Conservation (phyloP, 2,113 vertebrate species). For the Phocoena sinus region DNA sequence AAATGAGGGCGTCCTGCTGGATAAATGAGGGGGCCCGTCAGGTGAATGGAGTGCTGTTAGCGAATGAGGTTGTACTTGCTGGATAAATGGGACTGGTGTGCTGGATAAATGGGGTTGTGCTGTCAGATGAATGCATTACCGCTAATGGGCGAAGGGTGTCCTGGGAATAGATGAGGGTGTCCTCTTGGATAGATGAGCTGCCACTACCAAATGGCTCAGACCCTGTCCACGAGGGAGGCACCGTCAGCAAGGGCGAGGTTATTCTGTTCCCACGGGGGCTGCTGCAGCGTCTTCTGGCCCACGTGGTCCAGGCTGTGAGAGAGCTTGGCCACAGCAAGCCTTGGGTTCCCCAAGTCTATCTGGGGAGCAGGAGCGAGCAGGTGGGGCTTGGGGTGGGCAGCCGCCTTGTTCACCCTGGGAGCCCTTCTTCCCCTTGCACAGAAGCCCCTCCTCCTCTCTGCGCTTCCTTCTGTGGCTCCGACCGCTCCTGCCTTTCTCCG, state of each 20-base stretch:
- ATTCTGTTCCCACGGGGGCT: neutral
- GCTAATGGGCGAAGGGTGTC: constrained; percentile 66
- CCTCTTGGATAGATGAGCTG: constrained; percentile 64
- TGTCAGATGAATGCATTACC: constrained; percentile 72
- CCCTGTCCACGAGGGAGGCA: neutral
- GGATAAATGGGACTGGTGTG: constrained; percentile 70
- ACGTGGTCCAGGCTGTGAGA: neutral
- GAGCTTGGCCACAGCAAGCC: neutral
- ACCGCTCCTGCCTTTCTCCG: neutral
- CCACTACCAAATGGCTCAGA: constrained; percentile 42
- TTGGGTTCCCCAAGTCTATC: neutral
- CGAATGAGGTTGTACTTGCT: constrained; percentile 72
- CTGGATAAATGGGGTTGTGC: constrained; percentile 71
- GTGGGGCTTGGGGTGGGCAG: neutral
- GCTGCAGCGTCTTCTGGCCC: neutral
- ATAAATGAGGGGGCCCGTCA: constrained; percentile 70
- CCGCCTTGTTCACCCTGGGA: neutral
- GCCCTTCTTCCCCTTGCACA: neutral
- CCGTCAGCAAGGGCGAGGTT: neutral
- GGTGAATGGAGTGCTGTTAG: constrained; percentile 76
- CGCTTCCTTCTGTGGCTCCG: neutral
- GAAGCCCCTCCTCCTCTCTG: neutral
- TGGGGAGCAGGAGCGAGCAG: neutral
- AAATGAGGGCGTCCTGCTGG: constrained; percentile 70
- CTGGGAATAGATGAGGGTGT: constrained; percentile 68